Conservation (phyloP, 2,888 invertebrate genomes). For the Watsonalla cultraria region DNA sequence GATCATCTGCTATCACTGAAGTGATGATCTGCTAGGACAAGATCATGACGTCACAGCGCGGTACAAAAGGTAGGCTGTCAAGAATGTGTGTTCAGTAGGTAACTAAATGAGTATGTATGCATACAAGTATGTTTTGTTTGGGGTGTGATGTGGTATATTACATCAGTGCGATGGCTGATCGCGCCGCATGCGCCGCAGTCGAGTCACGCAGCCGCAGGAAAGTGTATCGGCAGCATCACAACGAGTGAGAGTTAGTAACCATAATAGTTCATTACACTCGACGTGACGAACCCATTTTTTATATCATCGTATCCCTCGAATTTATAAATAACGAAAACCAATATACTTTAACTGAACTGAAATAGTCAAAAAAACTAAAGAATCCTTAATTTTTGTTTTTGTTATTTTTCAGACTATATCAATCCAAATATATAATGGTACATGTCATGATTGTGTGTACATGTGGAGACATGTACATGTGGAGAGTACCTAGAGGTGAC, state of each 20-base stretch:
- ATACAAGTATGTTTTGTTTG: slow-evolving; percentile 39
- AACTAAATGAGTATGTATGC: slow-evolving; percentile 1
- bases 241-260: slow-evolving; percentile 65
- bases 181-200: slow-evolving; percentile 39
- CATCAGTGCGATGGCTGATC: slow-evolving; percentile 44
- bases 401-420: too few relatives aligned
- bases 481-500: too few relatives aligned
- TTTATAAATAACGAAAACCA: too few relatives aligned
- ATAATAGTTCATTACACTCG: slow-evolving; percentile 56
- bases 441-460: too few relatives aligned
- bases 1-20: too few relatives aligned
- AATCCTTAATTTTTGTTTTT: too few relatives aligned
- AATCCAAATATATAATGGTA: too few relatives aligned
- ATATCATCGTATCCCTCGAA: background rate
- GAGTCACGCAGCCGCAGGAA: slow-evolving; percentile 63
- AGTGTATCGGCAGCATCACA: slow-evolving; percentile 72
- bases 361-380: too few relatives aligned
- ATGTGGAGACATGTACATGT: too few relatives aligned
- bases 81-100: too few relatives aligned
- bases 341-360: too few relatives aligned
- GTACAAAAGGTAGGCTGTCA: background rate
- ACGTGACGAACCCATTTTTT: background rate
- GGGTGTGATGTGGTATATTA: slow-evolving; percentile 36
- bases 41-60: background rate
- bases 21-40: too few relatives aligned